These are phyloP conservation scores for Drosophila lutescens DNA, from an alignment of 2,888 invertebrate species.

Conservation along the genomic window DNA sequence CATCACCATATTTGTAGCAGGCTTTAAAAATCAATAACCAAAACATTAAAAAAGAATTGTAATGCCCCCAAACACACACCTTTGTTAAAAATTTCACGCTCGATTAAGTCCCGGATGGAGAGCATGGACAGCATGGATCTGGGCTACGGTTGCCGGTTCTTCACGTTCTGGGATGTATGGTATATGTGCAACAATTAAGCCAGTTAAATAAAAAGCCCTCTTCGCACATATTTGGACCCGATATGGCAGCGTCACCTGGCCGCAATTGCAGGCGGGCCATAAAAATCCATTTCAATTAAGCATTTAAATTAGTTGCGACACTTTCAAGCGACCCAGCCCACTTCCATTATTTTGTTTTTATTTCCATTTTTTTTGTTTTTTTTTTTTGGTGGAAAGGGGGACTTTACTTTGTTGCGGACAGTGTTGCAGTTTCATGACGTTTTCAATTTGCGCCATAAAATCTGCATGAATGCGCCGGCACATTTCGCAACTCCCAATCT, in stretches of 20 bases:
- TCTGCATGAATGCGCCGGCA: constrained; percentile 76
- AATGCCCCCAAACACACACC: constrained; percentile 27
- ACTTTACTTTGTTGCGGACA: constrained; percentile 66
- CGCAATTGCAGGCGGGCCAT: constrained; percentile 61
- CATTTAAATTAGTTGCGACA: constrained; percentile 82
- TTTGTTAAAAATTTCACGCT: constrained; percentile 62
- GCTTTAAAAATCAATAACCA: constrained; percentile 68
- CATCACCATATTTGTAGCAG: constrained; percentile 46
- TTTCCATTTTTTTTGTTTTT: background rate
- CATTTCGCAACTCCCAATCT: constrained; percentile 18
- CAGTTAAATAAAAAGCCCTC: constrained; percentile 75
- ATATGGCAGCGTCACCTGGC: constrained; percentile 55
- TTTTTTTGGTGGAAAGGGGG: background rate
- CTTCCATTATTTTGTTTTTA: constrained; percentile 5
- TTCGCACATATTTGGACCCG: constrained; percentile 72
- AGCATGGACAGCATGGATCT: constrained; percentile 14
- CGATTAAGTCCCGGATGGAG: constrained; percentile 62
- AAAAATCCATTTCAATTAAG: constrained; percentile 82
- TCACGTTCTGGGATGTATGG: background rate
- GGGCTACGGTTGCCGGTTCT: constrained; percentile 7
- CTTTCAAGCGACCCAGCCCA: constrained; percentile 52
- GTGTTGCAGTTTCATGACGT: constrained; percentile 68
- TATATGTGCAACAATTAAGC: constrained; percentile 76
- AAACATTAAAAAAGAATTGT: constrained; percentile 31
- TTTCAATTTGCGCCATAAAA: constrained; percentile 80